Conservation (phyloP, 2,113 vertebrate species). For the Galbula dea region DNA sequence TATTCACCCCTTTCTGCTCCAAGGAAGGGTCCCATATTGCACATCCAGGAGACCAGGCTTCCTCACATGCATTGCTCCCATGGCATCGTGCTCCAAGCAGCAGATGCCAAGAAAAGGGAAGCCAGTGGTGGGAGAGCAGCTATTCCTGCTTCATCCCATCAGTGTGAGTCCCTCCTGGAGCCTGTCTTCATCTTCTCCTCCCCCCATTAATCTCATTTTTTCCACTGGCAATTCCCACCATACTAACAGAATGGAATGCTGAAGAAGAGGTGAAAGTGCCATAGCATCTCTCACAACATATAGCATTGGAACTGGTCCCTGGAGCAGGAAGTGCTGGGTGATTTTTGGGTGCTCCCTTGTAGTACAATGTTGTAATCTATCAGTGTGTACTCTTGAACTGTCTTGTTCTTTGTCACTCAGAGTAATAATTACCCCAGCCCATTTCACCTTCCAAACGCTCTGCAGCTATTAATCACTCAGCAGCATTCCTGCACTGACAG, state of each 20-base stretch:
- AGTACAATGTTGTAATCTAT: background rate
- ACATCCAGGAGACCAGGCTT: background rate
- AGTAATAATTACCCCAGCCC: background rate
- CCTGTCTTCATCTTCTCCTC: background rate
- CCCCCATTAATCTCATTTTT: background rate
- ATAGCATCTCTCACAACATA: background rate
- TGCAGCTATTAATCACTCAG: background rate
- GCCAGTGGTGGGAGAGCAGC: background rate
- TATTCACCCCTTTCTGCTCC: background rate
- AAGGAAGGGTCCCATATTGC: background rate
- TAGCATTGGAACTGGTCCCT: background rate
- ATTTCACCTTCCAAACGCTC: background rate
- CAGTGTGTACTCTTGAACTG: background rate
- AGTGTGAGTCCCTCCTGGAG: background rate
- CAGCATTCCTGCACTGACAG: background rate
- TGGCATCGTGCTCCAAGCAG: background rate
- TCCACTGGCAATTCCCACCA: background rate
- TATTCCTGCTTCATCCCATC: background rate
- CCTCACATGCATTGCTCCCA: accelerated
- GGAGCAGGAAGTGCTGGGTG: background rate
- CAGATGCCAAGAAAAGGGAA: background rate
- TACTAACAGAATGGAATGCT: background rate
- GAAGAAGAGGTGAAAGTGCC: background rate
- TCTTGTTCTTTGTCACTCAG: background rate
- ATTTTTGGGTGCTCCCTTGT: background rate